These are phyloP conservation scores for Dasyurus viverrinus DNA, from an alignment of 2,113 vertebrate species.

Conservation along the genomic window DNA sequence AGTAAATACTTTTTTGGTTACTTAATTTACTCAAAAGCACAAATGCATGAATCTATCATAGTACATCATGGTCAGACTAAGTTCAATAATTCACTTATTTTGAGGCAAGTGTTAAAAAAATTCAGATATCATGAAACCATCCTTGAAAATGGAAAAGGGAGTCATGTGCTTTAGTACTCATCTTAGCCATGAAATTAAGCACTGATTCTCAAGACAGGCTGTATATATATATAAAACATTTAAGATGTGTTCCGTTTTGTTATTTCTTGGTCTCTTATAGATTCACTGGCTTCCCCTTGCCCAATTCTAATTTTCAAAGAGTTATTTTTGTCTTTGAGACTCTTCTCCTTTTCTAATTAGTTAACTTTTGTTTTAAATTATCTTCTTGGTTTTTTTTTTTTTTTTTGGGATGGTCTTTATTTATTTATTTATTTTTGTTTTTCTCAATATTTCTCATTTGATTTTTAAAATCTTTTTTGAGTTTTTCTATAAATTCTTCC, in stretches of 20 bases:
- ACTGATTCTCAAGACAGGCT: not conserved
- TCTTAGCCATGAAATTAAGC: slow-evolving; percentile 54
- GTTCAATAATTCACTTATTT: slow-evolving; percentile 74
- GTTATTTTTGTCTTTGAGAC: too few species aligned
- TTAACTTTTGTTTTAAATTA: too few species aligned
- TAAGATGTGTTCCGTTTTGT: not conserved
- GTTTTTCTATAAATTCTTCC: too few species aligned
- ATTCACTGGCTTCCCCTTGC: too few species aligned
- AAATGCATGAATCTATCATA: slow-evolving; percentile 59
- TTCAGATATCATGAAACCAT: slow-evolving; percentile 33
- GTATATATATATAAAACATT: slow-evolving; percentile 13
- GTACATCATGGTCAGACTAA: slow-evolving; percentile 53
- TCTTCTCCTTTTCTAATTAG: too few species aligned
- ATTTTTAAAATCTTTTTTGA: too few species aligned
- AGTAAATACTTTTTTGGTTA: not conserved
- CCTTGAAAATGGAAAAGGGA: slow-evolving; percentile 62
- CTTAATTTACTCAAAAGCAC: slow-evolving; percentile 62
- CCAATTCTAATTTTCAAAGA: too few species aligned
- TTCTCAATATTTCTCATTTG: too few species aligned
- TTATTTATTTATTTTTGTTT: too few species aligned
- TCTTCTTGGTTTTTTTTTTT: too few species aligned
- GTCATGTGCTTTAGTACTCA: slow-evolving; percentile 23
- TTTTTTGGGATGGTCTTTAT: too few species aligned
- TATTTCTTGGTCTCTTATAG: too few species aligned
- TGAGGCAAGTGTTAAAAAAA: slow-evolving; percentile 58